Percentiles rank a stretch among this genome's conserved stretches.
These are phyloP conservation scores for Astyanax mexicanus DNA, from an alignment of 2,797 vertebrate species.

Conservation along the genomic window DNA sequence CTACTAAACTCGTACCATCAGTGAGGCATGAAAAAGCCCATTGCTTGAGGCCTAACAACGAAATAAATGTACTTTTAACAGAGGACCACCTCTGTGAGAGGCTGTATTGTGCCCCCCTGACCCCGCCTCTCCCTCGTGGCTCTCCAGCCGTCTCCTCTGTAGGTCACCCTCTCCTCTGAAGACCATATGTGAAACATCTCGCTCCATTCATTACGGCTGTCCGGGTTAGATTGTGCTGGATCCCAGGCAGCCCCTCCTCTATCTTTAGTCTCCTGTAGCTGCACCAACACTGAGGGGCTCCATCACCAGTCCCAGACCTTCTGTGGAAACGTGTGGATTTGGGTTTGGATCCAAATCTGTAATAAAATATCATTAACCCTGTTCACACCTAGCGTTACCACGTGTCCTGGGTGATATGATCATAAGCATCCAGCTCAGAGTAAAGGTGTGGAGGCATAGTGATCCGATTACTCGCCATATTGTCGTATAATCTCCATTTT, in stretches of 20 bases:
- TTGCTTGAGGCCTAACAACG: conserved; percentile 26
- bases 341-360: too few species aligned
- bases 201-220: conserved; percentile 69
- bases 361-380: too few species aligned
- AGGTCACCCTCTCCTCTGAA: conserved; percentile 71
- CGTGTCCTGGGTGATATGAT: too few species aligned
- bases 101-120: conserved; percentile 55
- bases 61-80: conserved; percentile 56
- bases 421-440: too few species aligned
- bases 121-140: conserved; percentile 36
- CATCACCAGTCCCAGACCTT: conserved; percentile 1
- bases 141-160: conserved; percentile 46
- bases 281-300: conserved; percentile 22
- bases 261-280: conserved; percentile 30
- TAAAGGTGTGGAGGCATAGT: too few species aligned
- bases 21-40: conserved; percentile 35
- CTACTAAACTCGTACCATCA: too few species aligned
- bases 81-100: conserved; percentile 45
- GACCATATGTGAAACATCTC: conserved; percentile 69
- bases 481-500: too few species aligned
- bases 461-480: too few species aligned
- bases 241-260: conserved; percentile 33
- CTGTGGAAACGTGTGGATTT: too few species aligned
- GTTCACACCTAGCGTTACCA: too few species aligned
- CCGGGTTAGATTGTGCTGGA: conserved; percentile 41